Conservation (phyloP, 2,113 vertebrate genomes). For the Datnioides undecimradiatus region DNA sequence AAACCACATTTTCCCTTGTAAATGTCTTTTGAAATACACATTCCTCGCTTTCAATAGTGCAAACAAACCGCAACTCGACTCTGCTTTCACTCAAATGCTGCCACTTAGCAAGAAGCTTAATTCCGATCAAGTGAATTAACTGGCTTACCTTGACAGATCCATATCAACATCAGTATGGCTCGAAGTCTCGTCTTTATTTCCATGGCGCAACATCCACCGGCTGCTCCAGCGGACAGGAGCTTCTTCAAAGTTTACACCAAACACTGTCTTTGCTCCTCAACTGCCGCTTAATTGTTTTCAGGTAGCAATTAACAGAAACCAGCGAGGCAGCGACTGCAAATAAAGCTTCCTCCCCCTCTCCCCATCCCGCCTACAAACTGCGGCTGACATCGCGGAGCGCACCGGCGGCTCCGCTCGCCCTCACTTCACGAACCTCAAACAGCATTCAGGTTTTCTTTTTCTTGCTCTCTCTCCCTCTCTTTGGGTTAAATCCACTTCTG, state of each 20-base stretch:
- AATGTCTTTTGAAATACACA: background rate
- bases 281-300: constrained; percentile 39
- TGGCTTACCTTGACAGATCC: constrained; percentile 79
- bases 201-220: constrained; percentile 80
- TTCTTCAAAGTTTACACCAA: constrained; percentile 42
- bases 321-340: background rate
- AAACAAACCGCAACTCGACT: background rate
- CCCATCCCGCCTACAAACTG: constrained; percentile 40
- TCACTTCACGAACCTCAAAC: background rate
- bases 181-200: constrained; percentile 66
- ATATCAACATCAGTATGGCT: constrained; percentile 70
- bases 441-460: background rate
- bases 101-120: constrained; percentile 7
- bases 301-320: constrained; percentile 52
- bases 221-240: constrained; percentile 40
- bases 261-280: background rate
- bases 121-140: constrained; percentile 34
- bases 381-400: constrained; percentile 39
- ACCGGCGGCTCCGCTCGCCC: constrained; percentile 14
- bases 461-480: background rate
- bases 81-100: background rate
- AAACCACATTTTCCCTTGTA: background rate
- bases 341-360: constrained; percentile 30
- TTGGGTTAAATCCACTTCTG: background rate
- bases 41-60: background rate